Percentiles rank a stretch among this genome's conserved stretches.
Evolutionary conservation across 1,140 invertebrate species (phyloP).

Genomic region (Goniozus legneri): DNA sequence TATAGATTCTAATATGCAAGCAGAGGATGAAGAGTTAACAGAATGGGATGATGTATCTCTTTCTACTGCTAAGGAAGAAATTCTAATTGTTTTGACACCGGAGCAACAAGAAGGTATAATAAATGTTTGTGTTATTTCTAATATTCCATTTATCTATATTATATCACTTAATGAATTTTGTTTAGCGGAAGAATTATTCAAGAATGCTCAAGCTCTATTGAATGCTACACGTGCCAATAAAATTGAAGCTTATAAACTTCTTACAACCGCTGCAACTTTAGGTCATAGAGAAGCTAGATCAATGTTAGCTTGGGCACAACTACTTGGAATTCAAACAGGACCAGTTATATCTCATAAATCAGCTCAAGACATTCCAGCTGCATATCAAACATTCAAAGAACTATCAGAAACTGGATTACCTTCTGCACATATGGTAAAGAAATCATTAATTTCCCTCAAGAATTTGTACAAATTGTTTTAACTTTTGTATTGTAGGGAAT

Average conservation of each 20-base stretch:
- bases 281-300: constrained; percentile 79
- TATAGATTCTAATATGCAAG: constrained; percentile 8
- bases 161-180: constrained; percentile 11
- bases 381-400: constrained; percentile 74
- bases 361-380: constrained; percentile 72
- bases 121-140: neutral
- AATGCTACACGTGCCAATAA: constrained; percentile 67
- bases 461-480: neutral
- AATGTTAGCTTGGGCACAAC: constrained; percentile 78
- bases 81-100: constrained; percentile 54
- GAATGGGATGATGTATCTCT: constrained; percentile 32
- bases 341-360: constrained; percentile 47
- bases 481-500: constrained; percentile 64
- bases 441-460: constrained; percentile 7
- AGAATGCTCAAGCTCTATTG: constrained; percentile 62
- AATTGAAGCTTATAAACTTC: constrained; percentile 62
- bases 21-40: constrained; percentile 19
- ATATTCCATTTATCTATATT: neutral
- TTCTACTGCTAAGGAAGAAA: constrained; percentile 48
- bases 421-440: constrained; percentile 81
- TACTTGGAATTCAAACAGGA: constrained; percentile 72
- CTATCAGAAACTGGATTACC: constrained; percentile 75
- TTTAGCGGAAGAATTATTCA: constrained; percentile 65
- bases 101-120: constrained; percentile 62
- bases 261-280: constrained; percentile 71